phyloP scores from a whole-genome alignment of 2,113 vertebrate genomes.

The Trematocara marginatum region DNA sequence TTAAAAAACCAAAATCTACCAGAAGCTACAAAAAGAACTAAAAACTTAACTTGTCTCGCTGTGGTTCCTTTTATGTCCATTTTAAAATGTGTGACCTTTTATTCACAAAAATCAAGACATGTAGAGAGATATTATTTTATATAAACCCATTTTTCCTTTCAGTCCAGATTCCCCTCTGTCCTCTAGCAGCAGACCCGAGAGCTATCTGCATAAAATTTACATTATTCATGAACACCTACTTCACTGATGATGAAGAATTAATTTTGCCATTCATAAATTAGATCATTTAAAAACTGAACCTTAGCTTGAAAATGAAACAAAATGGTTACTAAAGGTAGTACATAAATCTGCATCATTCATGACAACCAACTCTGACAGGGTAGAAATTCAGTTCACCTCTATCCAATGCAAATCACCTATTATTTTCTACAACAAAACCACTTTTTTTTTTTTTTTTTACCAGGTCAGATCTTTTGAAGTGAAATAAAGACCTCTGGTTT shows the following conservation, averaged over 20 bases:
- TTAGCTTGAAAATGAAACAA: background rate
- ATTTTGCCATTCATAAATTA: background rate
- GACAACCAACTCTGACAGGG: background rate
- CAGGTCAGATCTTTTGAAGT: background rate
- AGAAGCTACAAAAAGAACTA: background rate
- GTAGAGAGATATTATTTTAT: background rate
- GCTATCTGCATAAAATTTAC: background rate
- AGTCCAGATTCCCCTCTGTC: background rate
- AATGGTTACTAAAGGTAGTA: background rate
- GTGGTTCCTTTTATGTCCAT: background rate
- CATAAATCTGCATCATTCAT: background rate
- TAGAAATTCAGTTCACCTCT: background rate
- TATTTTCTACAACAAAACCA: background rate
- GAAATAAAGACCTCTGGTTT: background rate
- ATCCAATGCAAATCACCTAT: background rate
- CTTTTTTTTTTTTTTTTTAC: background rate
- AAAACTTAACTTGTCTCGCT: background rate
- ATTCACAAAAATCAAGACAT: background rate
- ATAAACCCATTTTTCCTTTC: background rate
- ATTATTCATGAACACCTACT: background rate
- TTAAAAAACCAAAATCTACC: background rate
- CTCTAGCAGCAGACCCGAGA: background rate
- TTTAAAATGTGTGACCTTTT: background rate
- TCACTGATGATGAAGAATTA: background rate
- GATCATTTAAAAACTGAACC: background rate